phyloP scores from a whole-genome alignment of 2,797 vertebrate species.

The Lemur catta region DNA sequence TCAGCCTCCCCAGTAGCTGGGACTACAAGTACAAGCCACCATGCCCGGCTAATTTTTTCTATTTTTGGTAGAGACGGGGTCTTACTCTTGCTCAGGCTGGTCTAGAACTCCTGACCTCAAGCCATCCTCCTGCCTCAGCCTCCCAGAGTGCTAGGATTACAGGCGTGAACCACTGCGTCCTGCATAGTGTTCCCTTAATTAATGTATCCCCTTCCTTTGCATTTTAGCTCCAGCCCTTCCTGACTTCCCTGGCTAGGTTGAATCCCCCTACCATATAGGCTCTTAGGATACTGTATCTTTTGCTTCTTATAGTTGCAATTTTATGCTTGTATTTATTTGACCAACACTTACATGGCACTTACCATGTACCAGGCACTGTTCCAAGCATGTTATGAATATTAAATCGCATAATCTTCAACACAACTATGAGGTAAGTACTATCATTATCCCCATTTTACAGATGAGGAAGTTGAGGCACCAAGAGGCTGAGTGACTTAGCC shows the following conservation, averaged over 20 bases:
- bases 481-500: background rate
- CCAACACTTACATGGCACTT: background rate
- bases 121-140: no score
- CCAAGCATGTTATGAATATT: background rate
- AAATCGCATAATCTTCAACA: background rate
- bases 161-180: fast-evolving
- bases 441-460: background rate
- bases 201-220: background rate
- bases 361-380: no score
- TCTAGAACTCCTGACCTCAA: no score
- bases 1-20: no score
- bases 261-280: background rate
- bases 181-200: background rate
- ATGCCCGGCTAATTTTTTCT: no score
- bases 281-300: background rate
- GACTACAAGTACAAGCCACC: no score
- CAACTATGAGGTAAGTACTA: background rate
- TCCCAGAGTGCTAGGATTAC: no score
- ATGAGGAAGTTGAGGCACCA: background rate
- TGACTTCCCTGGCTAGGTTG: background rate
- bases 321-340: constrained; percentile 6
- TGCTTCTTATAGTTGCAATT: background rate
- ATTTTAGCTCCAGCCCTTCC: background rate
- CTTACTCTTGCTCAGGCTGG: no score
- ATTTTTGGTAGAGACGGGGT: no score